Evolutionary conservation across 2,888 invertebrate genomes (phyloP).

Genomic region (Macaria liturata): DNA sequence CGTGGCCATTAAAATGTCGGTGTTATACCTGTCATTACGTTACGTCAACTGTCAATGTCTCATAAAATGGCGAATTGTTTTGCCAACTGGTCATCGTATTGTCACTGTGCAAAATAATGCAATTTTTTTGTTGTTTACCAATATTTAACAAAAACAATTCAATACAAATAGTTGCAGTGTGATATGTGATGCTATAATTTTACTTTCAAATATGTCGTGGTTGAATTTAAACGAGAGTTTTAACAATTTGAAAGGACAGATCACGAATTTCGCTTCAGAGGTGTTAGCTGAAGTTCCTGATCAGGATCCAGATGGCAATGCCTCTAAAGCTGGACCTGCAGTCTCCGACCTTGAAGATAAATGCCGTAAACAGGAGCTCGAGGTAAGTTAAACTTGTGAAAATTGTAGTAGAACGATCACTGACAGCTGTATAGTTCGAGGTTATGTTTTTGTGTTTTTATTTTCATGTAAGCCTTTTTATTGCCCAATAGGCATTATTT

Average conservation of each 20-base stretch:
- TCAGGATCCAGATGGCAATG: slow-evolving; percentile 63
- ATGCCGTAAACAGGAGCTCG: slow-evolving; percentile 83
- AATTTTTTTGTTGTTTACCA: slow-evolving; percentile 74
- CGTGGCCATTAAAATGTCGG: too few species aligned
- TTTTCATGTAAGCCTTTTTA: slow-evolving; percentile 16
- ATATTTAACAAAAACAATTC: slow-evolving; percentile 45
- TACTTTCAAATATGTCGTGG: slow-evolving; percentile 84
- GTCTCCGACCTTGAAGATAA: slow-evolving; percentile 80
- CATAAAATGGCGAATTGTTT: slow-evolving; percentile 62
- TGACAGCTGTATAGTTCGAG: slow-evolving; percentile 62
- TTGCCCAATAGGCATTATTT: slow-evolving; percentile 1
- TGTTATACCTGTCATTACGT: neutral
- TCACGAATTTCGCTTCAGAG: slow-evolving; percentile 94
- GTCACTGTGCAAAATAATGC: slow-evolving; percentile 76
- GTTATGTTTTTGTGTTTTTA: slow-evolving; percentile 72
- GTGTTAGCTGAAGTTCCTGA: slow-evolving; percentile 90
- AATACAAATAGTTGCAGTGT: slow-evolving; percentile 46
- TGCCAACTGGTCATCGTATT: slow-evolving; percentile 80
- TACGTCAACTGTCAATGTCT: slow-evolving; percentile 11
- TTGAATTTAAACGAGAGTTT: slow-evolving; percentile 86
- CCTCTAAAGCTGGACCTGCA: slow-evolving; percentile 45
- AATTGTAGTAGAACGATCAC: slow-evolving; percentile 25
- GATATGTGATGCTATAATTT: slow-evolving; percentile 57
- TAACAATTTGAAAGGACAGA: slow-evolving; percentile 92
- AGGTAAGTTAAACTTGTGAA: slow-evolving; percentile 71